These are phyloP conservation scores for Nerophis lumbriciformis DNA, from an alignment of 2,113 vertebrate genomes.

Conservation along the genomic window DNA sequence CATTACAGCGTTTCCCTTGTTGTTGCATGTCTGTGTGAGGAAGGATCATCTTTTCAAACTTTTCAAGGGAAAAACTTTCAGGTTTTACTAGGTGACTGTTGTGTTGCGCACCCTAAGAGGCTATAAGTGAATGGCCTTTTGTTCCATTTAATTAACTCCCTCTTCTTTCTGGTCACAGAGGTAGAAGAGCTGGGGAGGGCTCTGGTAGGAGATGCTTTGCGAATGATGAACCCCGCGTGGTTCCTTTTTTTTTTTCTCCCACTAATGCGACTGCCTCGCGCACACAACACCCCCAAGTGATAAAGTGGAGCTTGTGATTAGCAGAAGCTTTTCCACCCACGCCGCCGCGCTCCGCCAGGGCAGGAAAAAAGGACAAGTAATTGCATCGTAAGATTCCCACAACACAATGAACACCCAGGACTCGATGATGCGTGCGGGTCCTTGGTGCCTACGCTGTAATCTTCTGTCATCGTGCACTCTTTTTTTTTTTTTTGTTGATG, in stretches of 20 bases:
- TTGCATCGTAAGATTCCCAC: slow-evolving; percentile 59
- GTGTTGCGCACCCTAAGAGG: slow-evolving; percentile 17
- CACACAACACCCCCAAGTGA: slow-evolving; percentile 58
- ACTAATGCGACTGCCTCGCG: slow-evolving; percentile 51
- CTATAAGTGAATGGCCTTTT: slow-evolving; percentile 32
- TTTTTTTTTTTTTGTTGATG: slow-evolving; percentile 4
- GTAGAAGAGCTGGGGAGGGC: slow-evolving; percentile 3
- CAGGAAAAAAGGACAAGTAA: slow-evolving; percentile 57
- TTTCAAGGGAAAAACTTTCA: background rate
- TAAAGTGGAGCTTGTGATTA: slow-evolving; percentile 68
- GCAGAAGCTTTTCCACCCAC: slow-evolving; percentile 66
- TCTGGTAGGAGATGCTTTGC: slow-evolving; percentile 14
- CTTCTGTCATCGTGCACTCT: slow-evolving; percentile 17
- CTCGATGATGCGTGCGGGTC: slow-evolving; percentile 65
- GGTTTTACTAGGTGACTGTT: background rate
- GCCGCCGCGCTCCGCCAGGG: slow-evolving; percentile 48
- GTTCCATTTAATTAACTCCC: slow-evolving; percentile 55
- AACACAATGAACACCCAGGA: slow-evolving; percentile 56
- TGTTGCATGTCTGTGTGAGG: too few species aligned
- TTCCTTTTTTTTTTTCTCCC: slow-evolving; percentile 21
- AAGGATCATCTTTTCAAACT: too few species aligned
- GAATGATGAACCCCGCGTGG: slow-evolving; percentile 31
- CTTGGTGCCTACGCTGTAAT: slow-evolving; percentile 61
- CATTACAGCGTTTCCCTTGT: too few species aligned
- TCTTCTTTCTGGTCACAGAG: slow-evolving; percentile 18